phyloP scores from a whole-genome alignment of 1,140 invertebrate genomes.

The Aporrectodea caliginosa region DNA sequence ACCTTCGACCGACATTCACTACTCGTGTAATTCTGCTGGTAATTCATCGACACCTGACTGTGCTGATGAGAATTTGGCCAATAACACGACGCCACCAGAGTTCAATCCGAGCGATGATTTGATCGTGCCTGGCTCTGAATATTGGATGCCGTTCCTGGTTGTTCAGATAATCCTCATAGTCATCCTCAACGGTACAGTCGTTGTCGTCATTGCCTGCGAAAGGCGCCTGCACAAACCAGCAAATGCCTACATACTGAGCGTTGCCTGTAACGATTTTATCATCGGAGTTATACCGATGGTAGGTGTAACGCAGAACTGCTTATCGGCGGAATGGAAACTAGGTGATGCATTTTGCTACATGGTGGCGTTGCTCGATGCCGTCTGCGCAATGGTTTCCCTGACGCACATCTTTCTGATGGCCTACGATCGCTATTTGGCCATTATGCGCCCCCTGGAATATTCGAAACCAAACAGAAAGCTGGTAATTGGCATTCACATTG shows the following conservation, averaged over 20 bases:
- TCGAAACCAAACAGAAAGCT: background rate
- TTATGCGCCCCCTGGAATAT: background rate
- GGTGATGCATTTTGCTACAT: background rate
- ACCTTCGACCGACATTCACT: background rate
- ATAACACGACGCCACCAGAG: background rate
- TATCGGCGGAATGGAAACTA: background rate
- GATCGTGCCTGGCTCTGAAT: background rate
- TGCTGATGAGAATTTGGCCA: background rate
- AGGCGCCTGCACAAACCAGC: background rate
- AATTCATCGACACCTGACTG: background rate
- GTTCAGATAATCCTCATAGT: background rate
- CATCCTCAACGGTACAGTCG: background rate
- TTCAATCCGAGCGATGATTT: background rate
- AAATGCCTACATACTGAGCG: background rate
- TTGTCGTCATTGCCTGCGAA: background rate
- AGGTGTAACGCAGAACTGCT: background rate
- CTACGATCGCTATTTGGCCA: background rate
- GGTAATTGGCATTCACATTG: background rate
- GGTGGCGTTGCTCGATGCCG: background rate
- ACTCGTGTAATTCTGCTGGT: background rate
- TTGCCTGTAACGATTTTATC: background rate
- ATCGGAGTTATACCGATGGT: background rate
- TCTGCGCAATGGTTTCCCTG: background rate
- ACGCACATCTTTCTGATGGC: background rate
- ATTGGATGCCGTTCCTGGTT: too few relatives aligned